Base-by-base conservation (phyloP, 2,888 invertebrate species). In the Eueremaeus valkanovi region DNA sequence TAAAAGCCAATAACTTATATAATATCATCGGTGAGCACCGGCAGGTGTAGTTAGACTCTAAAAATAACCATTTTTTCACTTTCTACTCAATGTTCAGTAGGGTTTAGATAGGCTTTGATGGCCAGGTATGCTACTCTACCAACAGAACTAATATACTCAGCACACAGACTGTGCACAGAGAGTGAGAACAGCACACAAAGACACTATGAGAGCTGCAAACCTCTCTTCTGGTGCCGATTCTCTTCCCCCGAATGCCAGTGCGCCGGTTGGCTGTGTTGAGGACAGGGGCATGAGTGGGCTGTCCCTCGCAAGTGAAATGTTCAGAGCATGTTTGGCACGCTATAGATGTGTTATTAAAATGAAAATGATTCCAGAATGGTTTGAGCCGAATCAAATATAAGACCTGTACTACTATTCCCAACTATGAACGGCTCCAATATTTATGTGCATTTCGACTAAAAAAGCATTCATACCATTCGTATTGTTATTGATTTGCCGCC, bases 261-360 rank as follows among this genome's bases (percentile, higher is more conserved):
- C 40, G 3, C 1, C 0, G 21, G 40, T 66, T 36, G 66, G 66
- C 8, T 21, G 66, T 29, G 36, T 11, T n/a, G 9, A 0, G n/a
- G 21, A 9, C 21, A n/a, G n/a, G n/a, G n/a, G n/a, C n/a, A n/a
- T n/a, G n/a, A n/a, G n/a, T n/a, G n/a, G n/a, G n/a, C n/a, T n/a
- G n/a, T n/a, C n/a, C n/a, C n/a, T n/a, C n/a, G n/a, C n/a, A 21
- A 66, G 40, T 31, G 66, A 66, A 66, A 66, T 66, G 66, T 36
- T 66, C 66, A 66, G 66, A 66, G 66, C 66, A 66, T 66, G 66
- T 33, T 66, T 66, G n/a, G 66, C 75, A 68, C 73, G 40, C 58
- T 74, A 61, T 42, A 63, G 58, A 45, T 74, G 63, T 58, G 73
- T 61, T 74, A 74, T 74, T 74, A 74, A 74, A 74, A 74, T 61